phyloP scores from a whole-genome alignment of 2,797 vertebrate species.

The Aldrovandia affinis region DNA sequence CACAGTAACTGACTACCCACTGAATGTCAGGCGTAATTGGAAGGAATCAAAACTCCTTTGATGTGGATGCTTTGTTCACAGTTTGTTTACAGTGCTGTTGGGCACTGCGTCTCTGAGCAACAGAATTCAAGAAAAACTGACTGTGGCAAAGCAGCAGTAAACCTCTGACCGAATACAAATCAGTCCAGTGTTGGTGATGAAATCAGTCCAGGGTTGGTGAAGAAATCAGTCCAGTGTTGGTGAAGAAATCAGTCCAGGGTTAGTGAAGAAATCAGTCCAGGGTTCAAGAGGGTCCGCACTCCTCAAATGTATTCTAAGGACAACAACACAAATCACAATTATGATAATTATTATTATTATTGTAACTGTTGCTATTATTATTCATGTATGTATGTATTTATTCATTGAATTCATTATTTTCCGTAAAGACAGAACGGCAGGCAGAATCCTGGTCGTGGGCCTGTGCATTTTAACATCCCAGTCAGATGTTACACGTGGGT shows the following conservation, averaged over 20 bases:
- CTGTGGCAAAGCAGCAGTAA: conserved; percentile 62
- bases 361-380: too few species aligned
- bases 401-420: conserved; percentile 65
- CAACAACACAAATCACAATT: not conserved
- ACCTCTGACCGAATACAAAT: conserved; percentile 60
- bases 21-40: conserved; percentile 2
- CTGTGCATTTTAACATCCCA: conserved; percentile 77
- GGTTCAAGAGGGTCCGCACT: conserved; percentile 42
- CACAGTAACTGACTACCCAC: not conserved
- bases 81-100: conserved; percentile 46
- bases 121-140: conserved; percentile 55
- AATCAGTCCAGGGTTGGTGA: conserved; percentile 19
- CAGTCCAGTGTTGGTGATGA: conserved; percentile 12
- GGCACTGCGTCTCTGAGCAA: conserved; percentile 58
- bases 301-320: conserved; percentile 43
- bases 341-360: conserved; percentile 47
- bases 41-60: conserved; percentile 24
- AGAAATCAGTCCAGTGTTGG: too few species aligned
- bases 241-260: conserved; percentile 33
- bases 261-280: conserved; percentile 22
- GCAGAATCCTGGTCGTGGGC: conserved; percentile 65
- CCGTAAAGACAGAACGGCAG: conserved; percentile 70
- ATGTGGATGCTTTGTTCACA: conserved; percentile 32
- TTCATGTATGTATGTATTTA: conserved; percentile 7
- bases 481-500: conserved; percentile 76